These are phyloP conservation scores for Heliconius hortense DNA, from an alignment of 2,888 invertebrate genomes.

Conservation along the genomic window DNA sequence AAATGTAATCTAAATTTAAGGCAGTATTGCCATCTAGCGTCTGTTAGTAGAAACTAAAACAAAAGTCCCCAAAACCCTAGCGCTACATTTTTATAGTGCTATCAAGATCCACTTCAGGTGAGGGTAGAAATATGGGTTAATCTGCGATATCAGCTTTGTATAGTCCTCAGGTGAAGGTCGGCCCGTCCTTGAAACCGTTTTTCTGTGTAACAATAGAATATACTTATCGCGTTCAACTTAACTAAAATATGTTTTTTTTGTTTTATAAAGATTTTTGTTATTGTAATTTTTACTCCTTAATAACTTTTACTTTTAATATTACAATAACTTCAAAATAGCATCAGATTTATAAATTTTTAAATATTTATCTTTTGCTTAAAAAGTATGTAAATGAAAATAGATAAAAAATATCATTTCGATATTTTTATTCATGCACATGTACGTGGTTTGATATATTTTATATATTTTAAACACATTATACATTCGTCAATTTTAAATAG, in stretches of 20 bases:
- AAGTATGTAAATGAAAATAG: too few species aligned
- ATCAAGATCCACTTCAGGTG: slow-evolving; percentile 39
- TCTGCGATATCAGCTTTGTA: slow-evolving; percentile 65
- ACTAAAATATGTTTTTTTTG: not conserved
- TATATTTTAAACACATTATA: too few species aligned
- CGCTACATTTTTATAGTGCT: slow-evolving; percentile 20
- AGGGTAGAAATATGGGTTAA: slow-evolving; percentile 52
- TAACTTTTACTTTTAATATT: too few species aligned
- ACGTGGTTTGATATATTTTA: too few species aligned
- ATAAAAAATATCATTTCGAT: too few species aligned
- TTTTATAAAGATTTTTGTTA: not conserved
- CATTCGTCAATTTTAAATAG: too few species aligned
- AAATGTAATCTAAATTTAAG: not conserved
- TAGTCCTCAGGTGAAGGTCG: slow-evolving; percentile 56
- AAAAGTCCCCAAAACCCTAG: slow-evolving; percentile 25
- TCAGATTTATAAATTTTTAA: too few species aligned
- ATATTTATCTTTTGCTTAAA: too few species aligned
- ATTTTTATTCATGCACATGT: too few species aligned
- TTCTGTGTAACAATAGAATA: slow-evolving; percentile 65
- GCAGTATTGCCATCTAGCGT: slow-evolving; percentile 52
- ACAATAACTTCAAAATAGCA: too few species aligned
- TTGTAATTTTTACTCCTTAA: too few species aligned
- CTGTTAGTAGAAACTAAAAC: slow-evolving; percentile 39
- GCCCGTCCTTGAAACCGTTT: slow-evolving; percentile 65
- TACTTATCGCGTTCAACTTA: slow-evolving; percentile 22